Percentiles rank a stretch among this genome's conserved stretches.
Evolutionary conservation across 2,113 vertebrate genomes (phyloP).

Genomic region (Chloropsis cyanopogon): DNA sequence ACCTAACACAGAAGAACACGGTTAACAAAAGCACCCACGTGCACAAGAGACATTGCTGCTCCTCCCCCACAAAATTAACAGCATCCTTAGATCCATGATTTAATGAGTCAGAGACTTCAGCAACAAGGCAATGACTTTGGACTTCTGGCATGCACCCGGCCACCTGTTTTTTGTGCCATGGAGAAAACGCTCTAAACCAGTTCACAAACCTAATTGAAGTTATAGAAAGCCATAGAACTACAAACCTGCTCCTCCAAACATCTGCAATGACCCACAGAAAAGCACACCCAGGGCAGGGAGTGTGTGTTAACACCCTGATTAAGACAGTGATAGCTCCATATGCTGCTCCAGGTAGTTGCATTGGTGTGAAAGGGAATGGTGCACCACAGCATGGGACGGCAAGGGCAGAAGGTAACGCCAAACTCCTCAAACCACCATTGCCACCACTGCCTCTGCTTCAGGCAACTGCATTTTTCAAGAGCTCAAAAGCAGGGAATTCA

Average conservation of each 20-base stretch:
- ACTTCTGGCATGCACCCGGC: not conserved
- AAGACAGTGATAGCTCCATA: accelerated
- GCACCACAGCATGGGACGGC: not conserved
- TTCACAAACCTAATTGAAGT: not conserved
- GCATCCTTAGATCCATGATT: accelerated
- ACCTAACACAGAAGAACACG: not conserved
- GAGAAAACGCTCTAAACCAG: not conserved
- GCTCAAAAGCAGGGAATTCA: not conserved
- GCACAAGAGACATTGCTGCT: not conserved
- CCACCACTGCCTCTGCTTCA: not conserved
- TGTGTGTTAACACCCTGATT: accelerated
- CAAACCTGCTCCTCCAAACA: not conserved
- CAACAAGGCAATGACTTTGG: not conserved
- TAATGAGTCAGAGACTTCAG: not conserved
- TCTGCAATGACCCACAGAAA: not conserved
- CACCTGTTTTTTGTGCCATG: not conserved
- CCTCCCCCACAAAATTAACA: not conserved
- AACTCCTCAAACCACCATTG: not conserved
- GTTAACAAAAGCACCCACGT: not conserved
- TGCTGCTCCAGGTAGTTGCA: accelerated
- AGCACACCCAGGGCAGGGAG: not conserved
- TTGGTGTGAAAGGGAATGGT: accelerated
- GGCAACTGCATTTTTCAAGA: not conserved
- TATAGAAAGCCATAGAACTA: not conserved
- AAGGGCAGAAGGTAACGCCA: not conserved